These are phyloP conservation scores for Aradus depressus DNA, from an alignment of 2,888 invertebrate species.

Conservation along the genomic window DNA sequence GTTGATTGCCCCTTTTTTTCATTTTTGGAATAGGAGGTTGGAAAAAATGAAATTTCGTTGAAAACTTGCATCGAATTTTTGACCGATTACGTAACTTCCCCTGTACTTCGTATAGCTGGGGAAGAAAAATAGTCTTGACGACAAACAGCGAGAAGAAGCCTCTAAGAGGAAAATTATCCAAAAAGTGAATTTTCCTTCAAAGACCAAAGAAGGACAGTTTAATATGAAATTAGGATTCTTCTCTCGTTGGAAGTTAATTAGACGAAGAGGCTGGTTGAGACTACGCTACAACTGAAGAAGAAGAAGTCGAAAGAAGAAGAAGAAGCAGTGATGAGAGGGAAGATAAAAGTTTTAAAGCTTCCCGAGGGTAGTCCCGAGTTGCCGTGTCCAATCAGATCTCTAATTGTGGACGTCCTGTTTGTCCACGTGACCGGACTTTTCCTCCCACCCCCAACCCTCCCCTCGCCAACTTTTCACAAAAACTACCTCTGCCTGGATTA, in stretches of 20 bases:
- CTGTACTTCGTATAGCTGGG: no score
- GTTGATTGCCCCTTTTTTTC: no score
- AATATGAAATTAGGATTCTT: not conserved
- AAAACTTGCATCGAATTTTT: no score
- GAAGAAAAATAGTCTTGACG: no score
- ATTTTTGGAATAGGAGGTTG: no score
- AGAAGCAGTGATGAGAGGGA: not conserved
- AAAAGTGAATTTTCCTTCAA: not conserved
- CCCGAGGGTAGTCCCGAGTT: no score
- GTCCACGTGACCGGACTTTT: conserved; percentile 16
- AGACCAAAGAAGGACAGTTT: not conserved
- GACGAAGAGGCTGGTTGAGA: conserved; percentile 4
- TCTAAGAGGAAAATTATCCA: no score
- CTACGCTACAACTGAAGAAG: conserved; percentile 5
- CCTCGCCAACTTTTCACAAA: not conserved
- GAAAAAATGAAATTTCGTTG: no score
- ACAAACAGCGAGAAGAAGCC: no score
- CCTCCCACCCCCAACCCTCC: not conserved
- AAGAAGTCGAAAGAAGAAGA: not conserved
- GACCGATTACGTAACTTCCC: no score
- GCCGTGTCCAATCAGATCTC: conserved; percentile 16
- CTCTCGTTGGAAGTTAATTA: no score
- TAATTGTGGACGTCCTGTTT: conserved; percentile 14
- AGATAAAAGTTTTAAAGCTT: conserved; percentile 13
- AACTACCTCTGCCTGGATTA: not conserved